Conservation (phyloP, 1,140 invertebrate species). For the Carcinoscorpius rotundicauda region DNA sequence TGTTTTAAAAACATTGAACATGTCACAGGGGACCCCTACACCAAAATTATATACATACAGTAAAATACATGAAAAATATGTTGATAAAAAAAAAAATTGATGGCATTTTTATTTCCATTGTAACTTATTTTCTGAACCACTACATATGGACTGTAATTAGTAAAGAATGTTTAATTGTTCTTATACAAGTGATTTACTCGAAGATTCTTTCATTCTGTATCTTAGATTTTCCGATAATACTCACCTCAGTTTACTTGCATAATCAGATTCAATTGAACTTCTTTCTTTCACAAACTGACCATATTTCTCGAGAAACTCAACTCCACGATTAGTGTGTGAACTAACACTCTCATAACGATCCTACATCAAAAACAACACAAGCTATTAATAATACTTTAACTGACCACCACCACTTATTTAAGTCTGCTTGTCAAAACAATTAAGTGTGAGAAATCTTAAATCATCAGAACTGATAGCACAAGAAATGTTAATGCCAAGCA, state of each 20-base stretch:
- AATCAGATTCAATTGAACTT: conserved; percentile 87
- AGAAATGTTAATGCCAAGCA: too few species aligned
- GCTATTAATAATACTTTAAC: too few species aligned
- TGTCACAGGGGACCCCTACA: too few species aligned
- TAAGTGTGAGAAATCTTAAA: too few species aligned
- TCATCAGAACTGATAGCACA: too few species aligned
- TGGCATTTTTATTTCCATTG: neutral
- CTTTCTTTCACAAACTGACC: conserved; percentile 86
- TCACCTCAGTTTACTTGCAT: conserved; percentile 87
- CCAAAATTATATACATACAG: too few species aligned
- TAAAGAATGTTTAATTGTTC: conserved; percentile 5
- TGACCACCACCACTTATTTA: too few species aligned
- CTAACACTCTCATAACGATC: conserved; percentile 95
- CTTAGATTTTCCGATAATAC: too few species aligned
- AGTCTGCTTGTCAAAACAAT: too few species aligned
- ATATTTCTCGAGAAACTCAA: conserved; percentile 92
- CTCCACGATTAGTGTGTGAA: conserved; percentile 87
- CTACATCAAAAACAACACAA: conserved; percentile 37
- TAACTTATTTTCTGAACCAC: neutral
- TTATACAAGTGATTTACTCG: conserved; percentile 14
- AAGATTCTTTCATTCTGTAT: too few species aligned
- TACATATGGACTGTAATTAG: conserved; percentile 4
- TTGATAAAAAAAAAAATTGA: neutral
- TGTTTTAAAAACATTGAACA: too few species aligned
- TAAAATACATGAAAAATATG: neutral